These are phyloP conservation scores for Paramisgurnus dabryanus DNA, from an alignment of 2,113 vertebrate genomes.

Conservation along the genomic window DNA sequence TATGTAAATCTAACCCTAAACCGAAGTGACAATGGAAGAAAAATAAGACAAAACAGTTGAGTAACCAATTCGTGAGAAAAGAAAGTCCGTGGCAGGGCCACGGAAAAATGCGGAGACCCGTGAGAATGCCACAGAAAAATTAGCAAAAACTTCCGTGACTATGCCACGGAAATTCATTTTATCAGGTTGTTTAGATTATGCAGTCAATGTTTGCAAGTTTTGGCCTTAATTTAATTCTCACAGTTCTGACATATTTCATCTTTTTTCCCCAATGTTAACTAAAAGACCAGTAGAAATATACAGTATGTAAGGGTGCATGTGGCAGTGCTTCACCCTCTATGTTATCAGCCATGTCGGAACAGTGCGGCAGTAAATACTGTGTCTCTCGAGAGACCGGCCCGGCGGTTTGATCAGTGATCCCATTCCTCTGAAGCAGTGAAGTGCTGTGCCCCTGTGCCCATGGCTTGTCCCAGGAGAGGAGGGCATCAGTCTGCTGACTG, in stretches of 20 bases:
- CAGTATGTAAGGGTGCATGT: slow-evolving; percentile 11
- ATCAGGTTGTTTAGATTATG: neutral
- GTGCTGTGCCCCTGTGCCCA: slow-evolving; percentile 51
- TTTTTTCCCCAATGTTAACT: neutral
- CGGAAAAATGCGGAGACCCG: too few relatives aligned
- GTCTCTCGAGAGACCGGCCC: slow-evolving; percentile 31
- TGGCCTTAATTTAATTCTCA: neutral
- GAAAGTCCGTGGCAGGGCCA: too few relatives aligned
- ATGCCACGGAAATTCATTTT: too few relatives aligned
- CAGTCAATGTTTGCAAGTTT: neutral
- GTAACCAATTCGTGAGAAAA: too few relatives aligned
- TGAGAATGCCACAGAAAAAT: too few relatives aligned
- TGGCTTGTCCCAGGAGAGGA: slow-evolving; percentile 61
- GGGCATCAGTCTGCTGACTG: slow-evolving; percentile 63
- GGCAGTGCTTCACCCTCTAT: slow-evolving; percentile 32
- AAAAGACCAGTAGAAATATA: neutral
- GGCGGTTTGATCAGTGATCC: slow-evolving; percentile 60
- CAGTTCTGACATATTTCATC: neutral
- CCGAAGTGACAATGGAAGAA: too few relatives aligned
- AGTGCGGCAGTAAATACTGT: slow-evolving; percentile 45
- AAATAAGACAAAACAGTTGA: too few relatives aligned
- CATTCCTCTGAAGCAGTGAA: slow-evolving; percentile 42
- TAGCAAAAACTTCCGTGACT: too few relatives aligned
- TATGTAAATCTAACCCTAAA: too few relatives aligned
- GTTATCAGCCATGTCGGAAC: slow-evolving; percentile 56